Conservation (phyloP, 1,140 invertebrate genomes). For the Oreohelix idahoensis region DNA sequence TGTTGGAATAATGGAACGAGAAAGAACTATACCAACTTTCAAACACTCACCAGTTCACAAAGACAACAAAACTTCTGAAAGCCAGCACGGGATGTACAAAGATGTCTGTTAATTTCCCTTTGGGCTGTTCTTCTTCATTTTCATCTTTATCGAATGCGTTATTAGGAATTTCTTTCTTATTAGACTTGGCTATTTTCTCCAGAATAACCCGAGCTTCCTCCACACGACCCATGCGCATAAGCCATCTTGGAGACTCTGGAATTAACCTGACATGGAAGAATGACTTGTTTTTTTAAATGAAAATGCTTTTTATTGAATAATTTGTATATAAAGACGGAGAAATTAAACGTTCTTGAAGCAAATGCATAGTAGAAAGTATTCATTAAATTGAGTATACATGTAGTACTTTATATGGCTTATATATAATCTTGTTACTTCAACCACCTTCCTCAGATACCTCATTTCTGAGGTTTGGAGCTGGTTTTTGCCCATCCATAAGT, state of each 20-base stretch:
- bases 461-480: too few species aligned
- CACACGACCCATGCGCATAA: not conserved
- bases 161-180: not conserved
- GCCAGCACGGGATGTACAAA: not conserved
- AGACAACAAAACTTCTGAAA: not conserved
- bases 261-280: not conserved
- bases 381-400: too few species aligned
- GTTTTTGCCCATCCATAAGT: too few species aligned
- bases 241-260: conserved; percentile 25
- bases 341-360: too few species aligned
- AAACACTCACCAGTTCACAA: conserved; percentile 16
- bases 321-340: too few species aligned
- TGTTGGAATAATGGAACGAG: too few species aligned
- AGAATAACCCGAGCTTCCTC: conserved; percentile 3
- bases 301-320: too few species aligned
- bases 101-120: conserved; percentile 5
- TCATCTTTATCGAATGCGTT: not conserved
- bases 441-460: too few species aligned
- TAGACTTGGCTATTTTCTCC: not conserved
- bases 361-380: too few species aligned
- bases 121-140: not conserved
- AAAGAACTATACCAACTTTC: not conserved
- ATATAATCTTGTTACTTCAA: too few species aligned
- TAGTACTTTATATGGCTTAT: too few species aligned
- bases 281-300: too few species aligned